Conservation (phyloP, 2,888 invertebrate species). For the Gisinianus flammeolus region DNA sequence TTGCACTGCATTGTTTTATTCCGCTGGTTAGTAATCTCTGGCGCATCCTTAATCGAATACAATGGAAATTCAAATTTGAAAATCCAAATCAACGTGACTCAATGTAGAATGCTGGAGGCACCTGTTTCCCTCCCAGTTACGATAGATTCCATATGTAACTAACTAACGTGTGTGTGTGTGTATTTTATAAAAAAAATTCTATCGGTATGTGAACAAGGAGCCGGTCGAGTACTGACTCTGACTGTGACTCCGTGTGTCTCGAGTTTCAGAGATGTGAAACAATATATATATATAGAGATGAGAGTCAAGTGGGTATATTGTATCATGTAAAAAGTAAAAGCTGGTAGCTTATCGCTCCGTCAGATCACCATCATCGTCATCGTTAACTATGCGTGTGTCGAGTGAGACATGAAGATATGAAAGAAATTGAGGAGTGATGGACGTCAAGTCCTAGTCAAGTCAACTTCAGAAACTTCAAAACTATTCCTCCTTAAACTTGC, state of each 20-base stretch:
- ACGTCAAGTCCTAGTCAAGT: constrained; percentile 40
- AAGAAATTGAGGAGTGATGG: constrained; percentile 38
- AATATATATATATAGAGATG: not conserved
- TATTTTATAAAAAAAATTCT: not conserved
- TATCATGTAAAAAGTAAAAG: constrained; percentile 19
- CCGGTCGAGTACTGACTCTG: not conserved
- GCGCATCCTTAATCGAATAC: constrained; percentile 16
- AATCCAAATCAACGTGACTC: constrained; percentile 17
- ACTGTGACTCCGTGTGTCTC: not conserved
- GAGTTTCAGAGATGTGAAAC: not conserved
- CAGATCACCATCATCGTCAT: constrained; percentile 44
- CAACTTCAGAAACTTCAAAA: constrained; percentile 9
- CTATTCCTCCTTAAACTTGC: constrained; percentile 34
- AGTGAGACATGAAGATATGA: constrained; percentile 38
- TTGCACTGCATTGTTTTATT: too few species aligned
- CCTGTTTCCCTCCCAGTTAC: not conserved
- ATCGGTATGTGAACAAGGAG: constrained; percentile 10
- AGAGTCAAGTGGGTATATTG: not conserved
- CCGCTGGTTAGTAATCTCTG: too few species aligned
- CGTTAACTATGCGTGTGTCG: constrained; percentile 21
- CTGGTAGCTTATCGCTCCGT: constrained; percentile 43
- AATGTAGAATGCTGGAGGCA: constrained; percentile 28
- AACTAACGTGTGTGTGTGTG: not conserved
- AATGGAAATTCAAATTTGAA: constrained; percentile 8
- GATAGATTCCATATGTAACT: not conserved